phyloP scores from a whole-genome alignment of 2,888 invertebrate species.

The Pemphredon lugubris region DNA sequence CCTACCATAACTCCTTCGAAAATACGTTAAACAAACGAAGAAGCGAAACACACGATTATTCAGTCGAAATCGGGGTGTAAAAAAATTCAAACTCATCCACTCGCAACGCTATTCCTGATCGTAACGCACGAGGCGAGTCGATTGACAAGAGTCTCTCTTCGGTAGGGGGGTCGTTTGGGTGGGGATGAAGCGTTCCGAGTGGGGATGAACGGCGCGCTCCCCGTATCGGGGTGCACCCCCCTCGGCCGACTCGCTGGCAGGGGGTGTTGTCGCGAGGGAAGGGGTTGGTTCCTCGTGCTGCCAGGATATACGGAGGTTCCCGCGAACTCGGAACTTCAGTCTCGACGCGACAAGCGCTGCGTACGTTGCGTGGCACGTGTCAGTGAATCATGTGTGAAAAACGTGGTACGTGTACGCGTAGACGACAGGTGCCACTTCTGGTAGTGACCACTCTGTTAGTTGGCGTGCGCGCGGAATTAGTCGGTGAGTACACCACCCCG shows the following conservation, averaged over 20 bases:
- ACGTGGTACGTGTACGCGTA: constrained; percentile 65
- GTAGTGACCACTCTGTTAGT: constrained; percentile 67
- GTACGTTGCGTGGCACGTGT: constrained; percentile 44
- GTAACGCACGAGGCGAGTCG: constrained; percentile 28
- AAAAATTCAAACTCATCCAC: too few species aligned
- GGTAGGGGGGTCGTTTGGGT: constrained; percentile 12
- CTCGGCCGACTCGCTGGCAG: constrained; percentile 36
- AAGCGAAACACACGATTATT: too few species aligned
- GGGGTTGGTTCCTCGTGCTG: constrained; percentile 66
- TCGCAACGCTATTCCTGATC: too few species aligned
- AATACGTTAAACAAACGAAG: too few species aligned
- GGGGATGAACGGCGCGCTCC: constrained; percentile 65
- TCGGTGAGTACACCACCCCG: constrained; percentile 77
- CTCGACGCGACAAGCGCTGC: constrained; percentile 79
- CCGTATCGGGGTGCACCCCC: constrained; percentile 42
- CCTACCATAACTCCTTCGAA: too few species aligned
- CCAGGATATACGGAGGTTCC: constrained; percentile 72
- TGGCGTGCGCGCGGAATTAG: constrained; percentile 72
- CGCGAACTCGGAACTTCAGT: constrained; percentile 76
- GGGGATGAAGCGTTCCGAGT: constrained; percentile 27
- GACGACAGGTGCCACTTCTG: constrained; percentile 65
- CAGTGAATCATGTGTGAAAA: constrained; percentile 60
- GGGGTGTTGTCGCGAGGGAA: constrained; percentile 20
- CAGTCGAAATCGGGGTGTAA: too few species aligned
- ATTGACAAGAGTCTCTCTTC: constrained; percentile 40